Conservation (phyloP, 2,113 vertebrate species). For the Cromileptes altivelis region DNA sequence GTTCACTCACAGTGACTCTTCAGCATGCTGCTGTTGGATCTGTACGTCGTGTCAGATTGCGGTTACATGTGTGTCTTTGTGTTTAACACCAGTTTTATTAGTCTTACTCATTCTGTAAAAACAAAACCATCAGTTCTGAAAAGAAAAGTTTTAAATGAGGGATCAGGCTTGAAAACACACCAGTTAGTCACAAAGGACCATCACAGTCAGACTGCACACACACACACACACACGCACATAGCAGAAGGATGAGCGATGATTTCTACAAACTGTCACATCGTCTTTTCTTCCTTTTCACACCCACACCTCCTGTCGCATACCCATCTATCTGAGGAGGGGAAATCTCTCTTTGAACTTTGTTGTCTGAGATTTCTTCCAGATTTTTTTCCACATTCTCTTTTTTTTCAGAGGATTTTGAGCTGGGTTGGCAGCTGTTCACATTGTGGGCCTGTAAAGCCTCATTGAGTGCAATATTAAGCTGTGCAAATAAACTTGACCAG, state of each 20-base stretch:
- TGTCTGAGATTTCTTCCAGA: not conserved
- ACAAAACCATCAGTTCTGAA: conserved; percentile 14
- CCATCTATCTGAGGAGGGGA: not conserved
- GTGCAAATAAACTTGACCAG: conserved; percentile 39
- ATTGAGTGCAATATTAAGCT: conserved; percentile 32
- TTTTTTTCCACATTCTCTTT: not conserved
- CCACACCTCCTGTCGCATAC: not conserved
- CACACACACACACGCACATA: conserved; percentile 29
- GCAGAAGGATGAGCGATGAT: conserved; percentile 12
- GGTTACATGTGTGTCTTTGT: conserved; percentile 8
- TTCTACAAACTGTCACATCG: not conserved
- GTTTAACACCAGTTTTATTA: conserved; percentile 19
- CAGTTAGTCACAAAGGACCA: conserved; percentile 48
- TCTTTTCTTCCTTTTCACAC: not conserved
- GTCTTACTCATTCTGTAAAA: conserved; percentile 24
- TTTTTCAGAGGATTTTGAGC: conserved; percentile 30
- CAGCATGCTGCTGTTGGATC: conserved; percentile 2
- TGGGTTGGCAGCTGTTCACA: not conserved
- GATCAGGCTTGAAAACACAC: conserved; percentile 22
- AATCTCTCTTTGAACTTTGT: conserved; percentile 15
- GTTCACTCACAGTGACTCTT: conserved; percentile 23
- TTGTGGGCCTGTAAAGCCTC: conserved; percentile 9
- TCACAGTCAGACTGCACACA: conserved; percentile 29
- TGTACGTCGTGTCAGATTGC: conserved; percentile 16
- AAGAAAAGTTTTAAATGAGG: conserved; percentile 10